A percentile compares a stretch with the other conserved stretches of the same genome.
phyloP scores from a whole-genome alignment of 35 echinoderm and acorn worm species.

The Diadema setosum region DNA sequence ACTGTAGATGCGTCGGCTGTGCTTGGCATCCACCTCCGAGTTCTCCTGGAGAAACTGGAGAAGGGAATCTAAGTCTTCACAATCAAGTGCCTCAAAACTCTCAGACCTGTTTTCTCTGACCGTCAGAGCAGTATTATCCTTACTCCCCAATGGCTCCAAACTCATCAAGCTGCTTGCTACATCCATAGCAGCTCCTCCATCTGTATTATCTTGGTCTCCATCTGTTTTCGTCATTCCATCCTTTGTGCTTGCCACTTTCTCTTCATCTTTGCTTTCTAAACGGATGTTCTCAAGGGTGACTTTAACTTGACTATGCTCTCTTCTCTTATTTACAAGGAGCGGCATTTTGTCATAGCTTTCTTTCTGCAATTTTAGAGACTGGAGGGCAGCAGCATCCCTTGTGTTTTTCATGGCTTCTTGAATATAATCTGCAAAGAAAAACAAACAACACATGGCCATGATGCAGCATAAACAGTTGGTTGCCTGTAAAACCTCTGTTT shows the following conservation, averaged over 20 bases:
- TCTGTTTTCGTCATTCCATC: not conserved
- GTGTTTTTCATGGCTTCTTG: conserved; percentile 18
- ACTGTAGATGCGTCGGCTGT: not conserved
- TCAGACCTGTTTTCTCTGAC: not conserved
- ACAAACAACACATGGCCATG: not conserved
- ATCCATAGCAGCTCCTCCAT: not conserved
- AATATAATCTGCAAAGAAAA: not conserved
- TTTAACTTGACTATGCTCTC: conserved; percentile 1
- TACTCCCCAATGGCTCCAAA: not conserved
- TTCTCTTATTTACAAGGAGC: conserved; percentile 10
- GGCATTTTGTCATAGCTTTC: conserved; percentile 25
- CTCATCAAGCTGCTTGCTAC: not conserved
- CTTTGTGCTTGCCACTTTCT: not conserved
- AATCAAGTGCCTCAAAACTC: not conserved
- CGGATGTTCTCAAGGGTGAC: not conserved
- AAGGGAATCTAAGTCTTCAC: not conserved
- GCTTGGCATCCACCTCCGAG: not conserved
- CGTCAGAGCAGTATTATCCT: too few species aligned
- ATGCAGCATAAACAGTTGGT: not conserved
- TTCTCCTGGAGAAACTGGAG: not conserved
- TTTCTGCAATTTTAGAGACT: conserved; percentile 24
- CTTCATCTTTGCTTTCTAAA: not conserved
- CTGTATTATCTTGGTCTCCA: not conserved
- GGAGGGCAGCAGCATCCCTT: not conserved
- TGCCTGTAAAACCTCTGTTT: not conserved